Evolutionary conservation across 2,888 invertebrate species (phyloP), one percentile per base, ranked within the genome.

Genomic region (Blera fallax): DNA sequence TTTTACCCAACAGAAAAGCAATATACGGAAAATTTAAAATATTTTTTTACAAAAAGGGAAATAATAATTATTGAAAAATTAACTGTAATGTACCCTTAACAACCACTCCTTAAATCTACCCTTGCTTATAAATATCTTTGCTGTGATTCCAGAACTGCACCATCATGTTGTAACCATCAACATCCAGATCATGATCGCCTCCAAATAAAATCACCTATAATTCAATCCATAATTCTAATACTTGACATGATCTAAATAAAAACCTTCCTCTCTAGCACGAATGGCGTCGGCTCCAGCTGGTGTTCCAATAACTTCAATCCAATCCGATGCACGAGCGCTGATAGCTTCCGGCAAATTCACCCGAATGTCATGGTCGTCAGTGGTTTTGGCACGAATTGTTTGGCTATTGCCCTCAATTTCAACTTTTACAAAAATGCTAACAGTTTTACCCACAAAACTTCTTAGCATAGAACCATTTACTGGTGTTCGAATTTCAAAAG

Each of bases 281-380:
- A 92, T 88, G 5, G 88, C 65, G 70, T 90, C 89, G 0, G 85
- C 73, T 0, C 90, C 89, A 29, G 88, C 87, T 21, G 89, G 89
- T 4, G 83, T 88, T 3, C 92, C 92, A 65, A 92, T 91, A 0
- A 92, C 88, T 87, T 92, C 92, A 21, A 92, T 89, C 92, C 92
- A 92, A 65, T 89, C 89, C 0, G 90, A 90, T 2, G 88, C 58
- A 0, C 88, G 87, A 0, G 89, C 89, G 16, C 81, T 88, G 1
- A 91, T 45, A 0, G 90, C 87, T 14, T 89, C 89, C 0, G 89
- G 87, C 21, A 92, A 64, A 16, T 82, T 88, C 0, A 92, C 89
- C 1, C 89, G 88, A 8, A 92, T 84, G 6, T 87, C 81, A 5
- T 84, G 73, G 16, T 90, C 89, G 52, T 92, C 92, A 0, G 91